These are phyloP conservation scores for Martes martes DNA, from an alignment of 2,113 vertebrate genomes.

Conservation along the genomic window DNA sequence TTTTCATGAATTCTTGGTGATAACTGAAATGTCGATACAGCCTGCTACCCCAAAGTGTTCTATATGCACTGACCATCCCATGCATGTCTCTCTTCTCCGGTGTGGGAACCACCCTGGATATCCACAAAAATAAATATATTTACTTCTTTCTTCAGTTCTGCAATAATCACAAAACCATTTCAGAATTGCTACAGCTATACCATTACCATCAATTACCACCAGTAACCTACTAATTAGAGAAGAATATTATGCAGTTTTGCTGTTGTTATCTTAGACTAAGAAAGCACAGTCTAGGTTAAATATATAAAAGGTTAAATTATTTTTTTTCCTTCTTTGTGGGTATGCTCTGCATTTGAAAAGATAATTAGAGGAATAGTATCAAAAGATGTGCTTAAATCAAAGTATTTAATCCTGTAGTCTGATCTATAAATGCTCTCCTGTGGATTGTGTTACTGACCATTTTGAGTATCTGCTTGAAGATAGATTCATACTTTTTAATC, in stretches of 20 bases:
- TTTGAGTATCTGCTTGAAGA: constrained; percentile 52
- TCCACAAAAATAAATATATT: not conserved
- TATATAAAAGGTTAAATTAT: not conserved
- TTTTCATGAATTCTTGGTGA: not conserved
- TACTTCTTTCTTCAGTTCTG: not conserved
- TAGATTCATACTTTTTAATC: constrained; percentile 53
- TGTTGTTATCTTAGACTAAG: not conserved
- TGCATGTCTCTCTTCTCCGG: not conserved
- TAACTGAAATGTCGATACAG: not conserved
- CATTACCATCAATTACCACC: not conserved
- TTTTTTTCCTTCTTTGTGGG: not conserved
- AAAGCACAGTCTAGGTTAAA: not conserved
- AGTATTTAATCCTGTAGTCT: not conserved
- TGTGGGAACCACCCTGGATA: not conserved
- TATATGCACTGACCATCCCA: too few relatives aligned
- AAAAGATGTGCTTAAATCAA: not conserved
- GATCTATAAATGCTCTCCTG: not conserved
- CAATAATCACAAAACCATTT: not conserved
- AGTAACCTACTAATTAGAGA: not conserved
- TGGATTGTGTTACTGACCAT: constrained; percentile 31
- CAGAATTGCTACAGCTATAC: not conserved
- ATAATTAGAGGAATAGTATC: not conserved
- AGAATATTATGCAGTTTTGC: not conserved
- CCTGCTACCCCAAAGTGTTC: not conserved
- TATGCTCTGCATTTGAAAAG: not conserved